phyloP scores from a whole-genome alignment of 2,797 vertebrate species.

The Leptodactylus fallax region DNA sequence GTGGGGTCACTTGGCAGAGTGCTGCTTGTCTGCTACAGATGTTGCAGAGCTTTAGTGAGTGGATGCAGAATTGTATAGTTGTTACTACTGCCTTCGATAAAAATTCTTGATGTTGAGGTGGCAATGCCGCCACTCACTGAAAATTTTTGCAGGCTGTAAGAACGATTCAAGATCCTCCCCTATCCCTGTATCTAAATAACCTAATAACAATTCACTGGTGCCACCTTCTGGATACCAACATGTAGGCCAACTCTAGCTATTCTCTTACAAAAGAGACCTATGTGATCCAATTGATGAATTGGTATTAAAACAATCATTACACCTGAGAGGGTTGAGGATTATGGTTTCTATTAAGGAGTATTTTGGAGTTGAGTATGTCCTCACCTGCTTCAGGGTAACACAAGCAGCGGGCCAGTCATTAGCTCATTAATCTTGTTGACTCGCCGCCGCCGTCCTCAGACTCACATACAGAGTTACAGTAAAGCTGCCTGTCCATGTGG shows the following conservation, averaged over 20 bases:
- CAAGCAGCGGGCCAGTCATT: too few species aligned
- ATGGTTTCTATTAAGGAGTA: background rate
- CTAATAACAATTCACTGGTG: background rate
- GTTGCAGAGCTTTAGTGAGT: background rate
- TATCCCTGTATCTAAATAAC: background rate
- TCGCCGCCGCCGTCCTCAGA: background rate
- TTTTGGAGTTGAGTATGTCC: background rate
- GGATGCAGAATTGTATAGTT: background rate
- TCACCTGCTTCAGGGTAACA: background rate
- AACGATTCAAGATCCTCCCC: background rate
- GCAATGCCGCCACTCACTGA: too few species aligned
- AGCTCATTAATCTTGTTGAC: slow-evolving; percentile 9
- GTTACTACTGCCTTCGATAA: background rate
- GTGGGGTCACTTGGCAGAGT: background rate
- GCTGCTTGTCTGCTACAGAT: background rate
- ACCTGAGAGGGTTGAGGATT: background rate
- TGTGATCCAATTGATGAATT: too few species aligned
- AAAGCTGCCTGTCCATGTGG: slow-evolving; percentile 41
- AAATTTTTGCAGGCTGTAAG: background rate
- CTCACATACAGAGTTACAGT: background rate
- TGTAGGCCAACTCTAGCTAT: background rate
- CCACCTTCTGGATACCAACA: background rate
- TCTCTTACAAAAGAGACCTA: too few species aligned
- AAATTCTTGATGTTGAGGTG: too few species aligned
- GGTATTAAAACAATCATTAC: background rate